Conservation (phyloP, 2,113 vertebrate species). For the Catagonus wagneri region DNA sequence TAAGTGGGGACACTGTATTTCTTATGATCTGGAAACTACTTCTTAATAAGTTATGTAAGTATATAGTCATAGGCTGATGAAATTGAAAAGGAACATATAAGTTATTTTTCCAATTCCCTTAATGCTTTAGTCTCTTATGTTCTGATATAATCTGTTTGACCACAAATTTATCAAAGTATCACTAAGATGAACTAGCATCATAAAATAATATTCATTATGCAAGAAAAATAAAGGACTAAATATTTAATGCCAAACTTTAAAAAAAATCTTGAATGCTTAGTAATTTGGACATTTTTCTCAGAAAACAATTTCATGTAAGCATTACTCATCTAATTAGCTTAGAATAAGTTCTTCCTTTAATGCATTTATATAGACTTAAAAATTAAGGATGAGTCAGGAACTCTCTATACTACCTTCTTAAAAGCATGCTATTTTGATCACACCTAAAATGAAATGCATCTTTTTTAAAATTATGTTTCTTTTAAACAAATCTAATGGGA, state of each 20-base stretch:
- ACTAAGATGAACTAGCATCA: background rate
- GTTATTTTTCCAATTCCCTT: background rate
- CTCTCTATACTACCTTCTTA: background rate
- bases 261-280: background rate
- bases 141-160: background rate
- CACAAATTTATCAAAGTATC: slow-evolving; percentile 1
- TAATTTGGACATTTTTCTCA: slow-evolving; percentile 48
- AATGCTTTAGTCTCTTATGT: background rate
- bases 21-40: background rate
- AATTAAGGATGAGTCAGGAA: background rate
- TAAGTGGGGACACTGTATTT: background rate
- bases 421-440: slow-evolving; percentile 10
- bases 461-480: slow-evolving; percentile 25
- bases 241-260: background rate
- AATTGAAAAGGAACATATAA: slow-evolving; percentile 3
- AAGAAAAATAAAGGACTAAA: background rate
- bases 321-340: slow-evolving; percentile 24
- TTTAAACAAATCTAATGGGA: slow-evolving; percentile 51
- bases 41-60: slow-evolving; percentile 12
- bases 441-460: slow-evolving; percentile 12
- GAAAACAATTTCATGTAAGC: background rate
- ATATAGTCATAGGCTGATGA: background rate
- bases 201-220: slow-evolving; percentile 8
- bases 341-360: slow-evolving; percentile 38
- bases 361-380: background rate